phyloP scores from a whole-genome alignment of 2,797 vertebrate species.

The Streptopelia turtur region DNA sequence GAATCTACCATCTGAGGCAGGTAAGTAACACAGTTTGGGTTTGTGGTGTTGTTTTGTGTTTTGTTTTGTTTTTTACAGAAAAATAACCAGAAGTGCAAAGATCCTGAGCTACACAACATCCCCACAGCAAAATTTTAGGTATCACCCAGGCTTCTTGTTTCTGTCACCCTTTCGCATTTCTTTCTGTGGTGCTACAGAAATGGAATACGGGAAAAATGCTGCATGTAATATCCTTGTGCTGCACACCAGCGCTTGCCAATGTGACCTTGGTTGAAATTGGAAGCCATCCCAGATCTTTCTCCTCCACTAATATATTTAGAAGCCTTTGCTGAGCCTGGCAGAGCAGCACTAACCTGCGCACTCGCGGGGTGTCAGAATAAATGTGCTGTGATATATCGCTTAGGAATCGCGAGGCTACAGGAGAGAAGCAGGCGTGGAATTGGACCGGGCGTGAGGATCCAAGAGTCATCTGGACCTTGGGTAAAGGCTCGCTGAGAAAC shows the following conservation, averaged over 20 bases:
- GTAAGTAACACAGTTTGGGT: background rate
- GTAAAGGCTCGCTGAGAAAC: background rate
- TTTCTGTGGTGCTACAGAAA: background rate
- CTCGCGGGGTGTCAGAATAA: background rate
- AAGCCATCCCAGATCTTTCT: conserved; percentile 59
- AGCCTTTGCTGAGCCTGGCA: conserved; percentile 50
- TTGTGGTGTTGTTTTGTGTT: background rate
- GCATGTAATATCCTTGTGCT: background rate
- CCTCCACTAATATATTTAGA: conserved; percentile 48
- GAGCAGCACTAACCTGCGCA: background rate
- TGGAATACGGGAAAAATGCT: background rate
- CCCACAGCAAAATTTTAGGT: background rate
- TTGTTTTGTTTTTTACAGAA: background rate
- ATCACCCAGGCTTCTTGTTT: background rate
- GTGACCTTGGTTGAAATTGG: conserved; percentile 61
- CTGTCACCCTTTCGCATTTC: background rate
- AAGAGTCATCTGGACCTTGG: background rate
- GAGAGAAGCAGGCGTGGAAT: background rate
- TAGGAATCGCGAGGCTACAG: background rate
- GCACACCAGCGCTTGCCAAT: background rate
- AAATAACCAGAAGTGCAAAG: background rate
- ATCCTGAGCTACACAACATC: background rate
- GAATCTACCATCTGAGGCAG: background rate
- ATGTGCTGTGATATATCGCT: conserved; percentile 12
- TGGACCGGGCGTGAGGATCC: background rate